These are phyloP conservation scores for Nyleta sp. DNA, from an alignment of 2,888 invertebrate genomes.

Conservation along the genomic window DNA sequence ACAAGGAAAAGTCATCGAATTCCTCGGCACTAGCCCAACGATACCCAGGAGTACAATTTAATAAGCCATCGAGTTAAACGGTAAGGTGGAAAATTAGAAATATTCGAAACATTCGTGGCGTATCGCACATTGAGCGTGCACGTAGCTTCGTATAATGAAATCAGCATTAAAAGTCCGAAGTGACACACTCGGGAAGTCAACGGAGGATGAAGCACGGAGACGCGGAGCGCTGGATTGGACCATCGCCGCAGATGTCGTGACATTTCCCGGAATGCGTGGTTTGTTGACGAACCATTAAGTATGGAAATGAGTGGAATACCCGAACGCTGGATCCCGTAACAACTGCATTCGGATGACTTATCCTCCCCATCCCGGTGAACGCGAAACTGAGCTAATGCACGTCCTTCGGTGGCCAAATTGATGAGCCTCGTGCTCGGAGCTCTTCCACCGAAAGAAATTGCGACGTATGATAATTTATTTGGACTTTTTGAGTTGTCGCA, in stretches of 20 bases:
- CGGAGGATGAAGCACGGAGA: constrained; percentile 27
- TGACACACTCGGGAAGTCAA: constrained; percentile 25
- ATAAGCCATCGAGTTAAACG: constrained; percentile 19
- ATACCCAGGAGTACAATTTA: too few species aligned
- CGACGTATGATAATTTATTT: constrained; percentile 33
- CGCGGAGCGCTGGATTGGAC: constrained; percentile 31
- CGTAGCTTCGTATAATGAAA: constrained; percentile 28
- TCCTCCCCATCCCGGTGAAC: constrained; percentile 16
- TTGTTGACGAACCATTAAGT: constrained; percentile 73
- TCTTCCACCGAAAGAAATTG: constrained; percentile 1
- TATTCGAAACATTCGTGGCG: constrained; percentile 13
- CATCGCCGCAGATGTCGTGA: constrained; percentile 53
- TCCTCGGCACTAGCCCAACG: too few species aligned
- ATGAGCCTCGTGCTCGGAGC: constrained; percentile 20
- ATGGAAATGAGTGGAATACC: constrained; percentile 71
- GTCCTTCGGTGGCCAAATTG: constrained; percentile 30
- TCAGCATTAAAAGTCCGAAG: constrained; percentile 35
- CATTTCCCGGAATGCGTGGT: constrained; percentile 59
- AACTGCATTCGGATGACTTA: constrained; percentile 54
- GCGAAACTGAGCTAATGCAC: constrained; percentile 36
- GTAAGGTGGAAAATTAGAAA: constrained; percentile 20
- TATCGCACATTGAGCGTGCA: constrained; percentile 6
- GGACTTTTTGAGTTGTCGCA: not conserved
- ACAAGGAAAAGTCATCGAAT: too few species aligned
- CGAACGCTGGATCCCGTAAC: constrained; percentile 47